Evolutionary conservation across 2,888 invertebrate species (phyloP).

Genomic region (Sinelater perroti): DNA sequence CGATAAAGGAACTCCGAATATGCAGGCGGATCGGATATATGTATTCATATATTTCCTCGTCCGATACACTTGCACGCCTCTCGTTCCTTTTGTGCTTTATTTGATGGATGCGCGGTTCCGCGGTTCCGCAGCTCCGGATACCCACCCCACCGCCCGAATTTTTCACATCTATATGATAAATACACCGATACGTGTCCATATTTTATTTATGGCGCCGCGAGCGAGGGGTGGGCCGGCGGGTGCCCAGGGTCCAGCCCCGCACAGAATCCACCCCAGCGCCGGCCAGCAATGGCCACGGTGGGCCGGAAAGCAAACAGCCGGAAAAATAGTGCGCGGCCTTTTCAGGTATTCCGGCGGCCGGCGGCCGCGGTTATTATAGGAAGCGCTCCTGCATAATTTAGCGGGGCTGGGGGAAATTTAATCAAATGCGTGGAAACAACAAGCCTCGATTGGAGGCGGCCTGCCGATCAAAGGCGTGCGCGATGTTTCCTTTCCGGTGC

Average conservation of each 20-base stretch:
- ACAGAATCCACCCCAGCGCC: conserved; percentile 20
- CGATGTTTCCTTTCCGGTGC: no score
- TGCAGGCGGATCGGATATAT: conserved; percentile 38
- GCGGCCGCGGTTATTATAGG: no score
- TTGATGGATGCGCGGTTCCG: conserved; percentile 38
- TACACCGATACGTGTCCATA: conserved; percentile 30
- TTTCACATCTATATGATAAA: conserved; percentile 39
- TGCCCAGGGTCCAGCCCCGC: conserved; percentile 29
- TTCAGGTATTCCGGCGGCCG: conserved; percentile 13
- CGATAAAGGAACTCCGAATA: conserved; percentile 45
- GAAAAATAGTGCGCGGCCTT: conserved; percentile 12
- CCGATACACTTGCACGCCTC: conserved; percentile 35
- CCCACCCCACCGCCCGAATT: conserved; percentile 27
- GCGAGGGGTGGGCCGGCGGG: conserved; percentile 15
- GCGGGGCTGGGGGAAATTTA: no score
- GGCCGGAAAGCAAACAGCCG: conserved; percentile 21
- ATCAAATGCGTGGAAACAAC: no score
- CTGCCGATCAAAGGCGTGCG: no score
- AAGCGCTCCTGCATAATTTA: no score
- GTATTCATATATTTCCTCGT: conserved; percentile 36
- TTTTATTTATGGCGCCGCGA: conserved; percentile 20
- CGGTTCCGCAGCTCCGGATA: no score
- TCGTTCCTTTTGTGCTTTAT: conserved; percentile 36
- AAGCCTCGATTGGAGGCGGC: no score
- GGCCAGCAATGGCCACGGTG: no score